These are phyloP conservation scores for Solenopsis fugax DNA, from an alignment of 1,140 invertebrate genomes.

Conservation along the genomic window DNA sequence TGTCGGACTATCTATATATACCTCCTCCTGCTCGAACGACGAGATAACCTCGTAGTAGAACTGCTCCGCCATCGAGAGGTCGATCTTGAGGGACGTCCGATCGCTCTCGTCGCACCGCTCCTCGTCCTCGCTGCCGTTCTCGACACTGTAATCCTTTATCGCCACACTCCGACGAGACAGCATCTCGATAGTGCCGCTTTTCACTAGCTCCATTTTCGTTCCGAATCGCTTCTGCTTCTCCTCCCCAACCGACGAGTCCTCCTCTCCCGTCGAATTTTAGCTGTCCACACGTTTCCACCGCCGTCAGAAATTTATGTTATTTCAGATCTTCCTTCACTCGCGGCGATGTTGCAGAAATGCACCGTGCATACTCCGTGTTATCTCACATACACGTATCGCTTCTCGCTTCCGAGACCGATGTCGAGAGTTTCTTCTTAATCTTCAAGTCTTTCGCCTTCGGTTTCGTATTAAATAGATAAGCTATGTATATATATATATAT, in stretches of 20 bases:
- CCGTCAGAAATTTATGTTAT: constrained; percentile 18
- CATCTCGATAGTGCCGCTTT: constrained; percentile 84
- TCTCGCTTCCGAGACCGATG: not conserved
- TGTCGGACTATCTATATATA: constrained; percentile 73
- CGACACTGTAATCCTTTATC: constrained; percentile 82
- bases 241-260: too few species aligned
- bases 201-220: constrained; percentile 82
- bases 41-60: constrained; percentile 86
- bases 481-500: not conserved
- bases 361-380: not conserved
- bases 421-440: not conserved
- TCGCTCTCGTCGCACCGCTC: constrained; percentile 71
- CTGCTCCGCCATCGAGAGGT: constrained; percentile 84
- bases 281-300: not conserved
- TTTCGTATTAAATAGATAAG: constrained; percentile 16
- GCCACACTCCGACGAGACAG: constrained; percentile 82
- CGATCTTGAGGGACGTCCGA: constrained; percentile 81
- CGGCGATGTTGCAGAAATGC: not conserved
- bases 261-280: not conserved
- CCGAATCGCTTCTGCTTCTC: not conserved
- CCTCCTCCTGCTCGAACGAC: constrained; percentile 84
- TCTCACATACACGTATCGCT: not conserved
- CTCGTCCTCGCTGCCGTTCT: constrained; percentile 76
- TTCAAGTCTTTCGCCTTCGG: not conserved
- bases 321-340: not conserved